phyloP scores from a whole-genome alignment of 1,140 invertebrate species.

The Tetragnatha versicolor region DNA sequence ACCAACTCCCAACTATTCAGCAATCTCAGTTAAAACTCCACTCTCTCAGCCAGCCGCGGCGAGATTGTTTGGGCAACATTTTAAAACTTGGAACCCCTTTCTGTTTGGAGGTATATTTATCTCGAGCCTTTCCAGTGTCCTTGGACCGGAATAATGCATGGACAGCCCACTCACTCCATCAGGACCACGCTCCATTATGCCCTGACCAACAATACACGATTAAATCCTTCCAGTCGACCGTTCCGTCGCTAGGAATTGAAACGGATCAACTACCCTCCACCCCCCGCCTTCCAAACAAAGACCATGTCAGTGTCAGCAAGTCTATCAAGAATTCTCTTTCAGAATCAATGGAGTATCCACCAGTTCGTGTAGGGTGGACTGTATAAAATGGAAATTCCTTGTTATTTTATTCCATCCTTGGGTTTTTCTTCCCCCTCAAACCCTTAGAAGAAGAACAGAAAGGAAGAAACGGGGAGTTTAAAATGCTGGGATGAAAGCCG shows the following conservation, averaged over 20 bases:
- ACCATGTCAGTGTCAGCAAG: slow-evolving; percentile 3
- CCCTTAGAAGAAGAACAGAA: background rate
- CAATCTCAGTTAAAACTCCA: too few species aligned
- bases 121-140: too few species aligned
- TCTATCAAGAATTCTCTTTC: background rate
- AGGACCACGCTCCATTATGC: too few species aligned
- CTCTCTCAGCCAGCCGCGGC: too few species aligned
- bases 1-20: too few species aligned
- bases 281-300: slow-evolving; percentile 1
- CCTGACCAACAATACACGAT: background rate
- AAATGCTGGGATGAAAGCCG: background rate
- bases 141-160: too few species aligned
- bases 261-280: background rate
- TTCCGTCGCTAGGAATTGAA: background rate
- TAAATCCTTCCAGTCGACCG: background rate
- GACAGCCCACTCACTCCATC: too few species aligned
- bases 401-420: background rate
- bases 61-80: too few species aligned
- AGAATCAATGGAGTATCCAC: slow-evolving; percentile 5
- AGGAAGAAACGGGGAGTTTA: background rate
- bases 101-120: too few species aligned
- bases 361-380: background rate
- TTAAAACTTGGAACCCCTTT: too few species aligned
- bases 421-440: too few species aligned
- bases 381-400: background rate